Evolutionary conservation across 2,797 vertebrate species (phyloP).

Genomic region (Pipistrellus kuhlii): DNA sequence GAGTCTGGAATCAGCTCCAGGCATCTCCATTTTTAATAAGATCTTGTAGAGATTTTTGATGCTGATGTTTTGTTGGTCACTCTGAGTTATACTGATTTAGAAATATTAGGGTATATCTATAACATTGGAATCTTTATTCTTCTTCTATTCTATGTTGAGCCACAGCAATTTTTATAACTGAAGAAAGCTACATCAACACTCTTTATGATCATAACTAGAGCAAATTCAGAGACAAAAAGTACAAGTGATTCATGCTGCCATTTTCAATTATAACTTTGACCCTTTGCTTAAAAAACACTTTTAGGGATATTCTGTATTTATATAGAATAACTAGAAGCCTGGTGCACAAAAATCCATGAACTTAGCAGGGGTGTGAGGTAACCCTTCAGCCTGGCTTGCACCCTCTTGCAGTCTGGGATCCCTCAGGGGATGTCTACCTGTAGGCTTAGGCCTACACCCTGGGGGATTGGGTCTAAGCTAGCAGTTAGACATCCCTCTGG

Average conservation of each 20-base stretch:
- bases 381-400: too few relatives aligned
- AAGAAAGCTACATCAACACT: conserved; percentile 54
- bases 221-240: conserved; percentile 54
- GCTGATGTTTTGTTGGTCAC: neutral
- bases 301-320: conserved; percentile 73
- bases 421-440: too few relatives aligned
- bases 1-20: neutral
- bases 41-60: neutral
- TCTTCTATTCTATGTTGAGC: conserved; percentile 51
- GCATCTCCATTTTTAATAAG: neutral
- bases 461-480: too few relatives aligned
- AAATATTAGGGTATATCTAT: neutral
- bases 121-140: neutral
- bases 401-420: too few relatives aligned
- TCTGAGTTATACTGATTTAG: neutral
- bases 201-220: conserved; percentile 58
- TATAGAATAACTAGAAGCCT: conserved; percentile 25
- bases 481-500: too few relatives aligned
- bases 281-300: conserved; percentile 51
- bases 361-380: too few relatives aligned
- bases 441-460: too few relatives aligned
- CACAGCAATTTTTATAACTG: conserved; percentile 68
- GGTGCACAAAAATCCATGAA: too few relatives aligned
- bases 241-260: conserved; percentile 24
- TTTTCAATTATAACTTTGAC: conserved; percentile 69